Percentiles rank a stretch among this genome's conserved stretches.
Conservation (phyloP, 2,113 vertebrate genomes). For the Ondatra zibethicus region DNA sequence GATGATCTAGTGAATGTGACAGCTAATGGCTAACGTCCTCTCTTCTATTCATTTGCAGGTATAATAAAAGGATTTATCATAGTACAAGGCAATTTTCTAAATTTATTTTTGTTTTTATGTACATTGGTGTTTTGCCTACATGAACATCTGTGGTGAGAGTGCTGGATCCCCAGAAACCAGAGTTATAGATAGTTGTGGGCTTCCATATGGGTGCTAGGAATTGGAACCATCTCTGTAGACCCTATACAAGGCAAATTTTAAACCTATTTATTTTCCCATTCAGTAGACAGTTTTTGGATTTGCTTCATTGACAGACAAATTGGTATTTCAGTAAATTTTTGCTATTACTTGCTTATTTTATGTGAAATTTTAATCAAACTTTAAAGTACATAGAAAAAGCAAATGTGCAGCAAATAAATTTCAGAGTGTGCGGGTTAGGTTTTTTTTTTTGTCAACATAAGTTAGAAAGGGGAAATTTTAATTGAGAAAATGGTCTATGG, state of each 20-base stretch:
- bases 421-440: neutral
- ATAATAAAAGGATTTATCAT: neutral
- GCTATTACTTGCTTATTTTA: constrained; percentile 9
- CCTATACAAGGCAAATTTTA: too few species aligned
- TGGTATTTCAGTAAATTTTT: neutral
- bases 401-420: neutral
- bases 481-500: neutral
- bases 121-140: neutral
- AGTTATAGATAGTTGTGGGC: too few species aligned
- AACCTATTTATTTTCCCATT: too few species aligned
- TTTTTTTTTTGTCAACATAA: neutral
- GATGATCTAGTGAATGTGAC: neutral
- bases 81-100: neutral
- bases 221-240: too few species aligned
- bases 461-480: neutral
- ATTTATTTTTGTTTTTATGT: neutral
- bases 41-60: neutral
- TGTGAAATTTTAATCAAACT: constrained; percentile 5
- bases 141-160: too few species aligned
- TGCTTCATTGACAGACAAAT: neutral
- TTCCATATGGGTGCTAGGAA: too few species aligned
- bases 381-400: neutral
- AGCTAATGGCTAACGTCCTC: neutral
- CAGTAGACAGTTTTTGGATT: constrained; percentile 4
- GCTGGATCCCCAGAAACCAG: too few species aligned